Evolutionary conservation across 2,797 vertebrate species (phyloP), one percentile per base, ranked within the genome.

Genomic region (Somateria mollissima): DNA sequence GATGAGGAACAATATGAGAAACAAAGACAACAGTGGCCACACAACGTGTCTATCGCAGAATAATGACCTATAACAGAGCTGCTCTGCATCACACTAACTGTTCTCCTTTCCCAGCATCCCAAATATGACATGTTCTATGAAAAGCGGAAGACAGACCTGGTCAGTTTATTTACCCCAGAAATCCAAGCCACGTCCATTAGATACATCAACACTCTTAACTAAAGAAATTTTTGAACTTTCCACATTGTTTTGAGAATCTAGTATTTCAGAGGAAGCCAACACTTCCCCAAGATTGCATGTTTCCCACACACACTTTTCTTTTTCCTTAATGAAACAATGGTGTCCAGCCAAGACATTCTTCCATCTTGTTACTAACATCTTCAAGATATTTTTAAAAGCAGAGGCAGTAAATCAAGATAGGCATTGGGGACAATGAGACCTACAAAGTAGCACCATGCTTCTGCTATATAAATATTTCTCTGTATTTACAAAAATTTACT

Each of bases 231-330:
- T n/a, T 85, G 3, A 95, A 85, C 81, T 94, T 95, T 36, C 61
- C 57, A 91, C 32, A 15, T 83, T 62, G 60, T 84, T 96, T 85
- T 65, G 84, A 95, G 86, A 47, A 96, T 53, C 78, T 8, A 93
- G 4, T 92, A 88, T 78, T 96, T 95, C 77, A 94, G 47, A 89
- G 37, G 58, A 95, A 91, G 32, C 5, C 6, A 1, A 96, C 30
- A 84, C 6, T 45, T 94, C 84, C 79, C 69, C 67, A 93, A 90
- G 54, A 90, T 51, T 89, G 45, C 65, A 92, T 39, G 66, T 60
- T 88, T 71, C 34, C n/a, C 37, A 24, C 4, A 9, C 10, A 6
- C 6, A 6, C 22, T 3, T 34, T 78, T 60, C 39, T 39, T 13
- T 87, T 54, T 65, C 62, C 30, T 15, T 57, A 95, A 84, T 1